These are phyloP conservation scores for Danio aesculapii DNA, from an alignment of 2,797 vertebrate genomes.

Conservation along the genomic window DNA sequence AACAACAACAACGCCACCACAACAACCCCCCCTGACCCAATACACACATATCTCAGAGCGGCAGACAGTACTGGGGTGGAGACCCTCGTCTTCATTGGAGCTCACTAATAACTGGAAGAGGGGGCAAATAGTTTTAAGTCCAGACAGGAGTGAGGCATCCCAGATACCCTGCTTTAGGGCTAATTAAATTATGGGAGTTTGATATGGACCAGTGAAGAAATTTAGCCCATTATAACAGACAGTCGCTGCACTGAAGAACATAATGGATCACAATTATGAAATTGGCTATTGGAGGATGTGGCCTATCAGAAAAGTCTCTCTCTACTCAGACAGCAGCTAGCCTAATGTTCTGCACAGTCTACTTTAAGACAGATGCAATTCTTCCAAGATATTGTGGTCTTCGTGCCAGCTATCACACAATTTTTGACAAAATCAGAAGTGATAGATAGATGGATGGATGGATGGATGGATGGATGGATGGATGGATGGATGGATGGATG, in stretches of 20 bases:
- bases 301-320: constrained; percentile 16
- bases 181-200: constrained; percentile 55
- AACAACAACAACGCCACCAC: constrained; percentile 19
- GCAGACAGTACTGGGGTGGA: constrained; percentile 60
- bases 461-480: no score
- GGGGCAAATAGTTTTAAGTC: constrained; percentile 57
- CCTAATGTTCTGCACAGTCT: constrained; percentile 23
- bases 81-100: constrained; percentile 37
- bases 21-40: constrained; percentile 28
- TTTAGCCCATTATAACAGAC: constrained; percentile 42
- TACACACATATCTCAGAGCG: constrained; percentile 56
- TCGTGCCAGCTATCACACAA: neutral
- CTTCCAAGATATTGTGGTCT: neutral
- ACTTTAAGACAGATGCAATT: constrained; percentile 28
- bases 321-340: constrained; percentile 25
- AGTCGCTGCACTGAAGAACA: constrained; percentile 19
- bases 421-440: neutral
- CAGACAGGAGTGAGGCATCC: constrained; percentile 57
- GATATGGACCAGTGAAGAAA: constrained; percentile 54
- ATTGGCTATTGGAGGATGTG: constrained; percentile 29
- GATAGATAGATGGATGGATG: no score
- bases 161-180: constrained; percentile 57
- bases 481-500: no score
- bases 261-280: constrained; percentile 48
- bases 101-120: constrained; percentile 32